Evolutionary conservation across 2,888 invertebrate genomes (phyloP), one percentile per base, ranked within the genome.

Genomic region (Dyspetes luteomarginatus): DNA sequence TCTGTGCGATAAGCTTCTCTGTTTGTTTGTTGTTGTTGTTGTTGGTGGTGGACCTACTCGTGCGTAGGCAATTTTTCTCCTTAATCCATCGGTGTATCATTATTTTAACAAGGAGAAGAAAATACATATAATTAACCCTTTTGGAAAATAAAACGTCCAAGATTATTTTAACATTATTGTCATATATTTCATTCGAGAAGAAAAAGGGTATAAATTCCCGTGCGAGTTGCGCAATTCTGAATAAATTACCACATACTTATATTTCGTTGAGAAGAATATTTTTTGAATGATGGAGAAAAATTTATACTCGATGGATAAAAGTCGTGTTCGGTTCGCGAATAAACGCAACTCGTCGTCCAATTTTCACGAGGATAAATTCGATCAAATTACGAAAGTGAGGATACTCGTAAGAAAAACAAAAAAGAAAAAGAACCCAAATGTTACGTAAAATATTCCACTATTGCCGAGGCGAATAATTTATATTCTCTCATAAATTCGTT

Each of bases 281-380:
- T 48, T 15, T 50, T 17, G 30, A 65, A 48, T 28, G 28, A 12
- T 30, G 43, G 2, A n/a, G 17, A 50, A 48, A 36, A 36, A 4
- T 2, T 36, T 12, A 12, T 12, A 9, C 12, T 9, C 36, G 12
- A 2, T 2, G 12, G 7, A 36, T 12, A 36, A 36, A 36, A 7
- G 36, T 36, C 12, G 12, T 12, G 36, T 36, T 36, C 36, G 26
- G 24, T 4, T 43, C 19, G 22, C 7, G 67, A 9, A 45, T n/a
- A n/a, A n/a, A 28, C 19, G 60, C 56, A 28, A 48, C 45, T 45
- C 19, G 9, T 4, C 48, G 48, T 48, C 36, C 36, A 45, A 48
- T 22, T 48, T 43, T 48, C 58, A 67, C 65, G 45, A 43, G 50
- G 67, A 58, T 60, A 75, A 75, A 68, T 67, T 50, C n/a, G 67